Percentiles rank a stretch among this genome's conserved stretches.
These are phyloP conservation scores for human (Homo sapiens) DNA, from an alignment of 2,113 vertebrate genomes.

Conservation along the genomic window GRCh38 chr6:143212501-143213000, in stretches of 20 bases:
- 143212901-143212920: background rate
- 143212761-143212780: background rate
- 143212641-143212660: background rate
- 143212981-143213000: background rate
- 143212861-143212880: background rate
- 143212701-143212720: background rate
- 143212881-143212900: background rate
- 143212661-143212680: rapidly evolving
- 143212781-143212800: background rate
- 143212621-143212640: background rate
- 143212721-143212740: background rate
- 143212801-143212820: background rate
- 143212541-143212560: background rate
- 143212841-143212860: background rate
- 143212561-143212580: background rate
- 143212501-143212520: background rate
- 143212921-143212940: background rate
- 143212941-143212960: background rate
- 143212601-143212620: background rate
- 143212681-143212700: background rate
- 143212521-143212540: background rate
- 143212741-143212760: background rate
- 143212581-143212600: background rate
- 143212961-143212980: background rate
- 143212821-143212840: background rate